Base-by-base conservation (phyloP, 2,113 vertebrate species). In the Embiotoca jacksoni region DNA sequence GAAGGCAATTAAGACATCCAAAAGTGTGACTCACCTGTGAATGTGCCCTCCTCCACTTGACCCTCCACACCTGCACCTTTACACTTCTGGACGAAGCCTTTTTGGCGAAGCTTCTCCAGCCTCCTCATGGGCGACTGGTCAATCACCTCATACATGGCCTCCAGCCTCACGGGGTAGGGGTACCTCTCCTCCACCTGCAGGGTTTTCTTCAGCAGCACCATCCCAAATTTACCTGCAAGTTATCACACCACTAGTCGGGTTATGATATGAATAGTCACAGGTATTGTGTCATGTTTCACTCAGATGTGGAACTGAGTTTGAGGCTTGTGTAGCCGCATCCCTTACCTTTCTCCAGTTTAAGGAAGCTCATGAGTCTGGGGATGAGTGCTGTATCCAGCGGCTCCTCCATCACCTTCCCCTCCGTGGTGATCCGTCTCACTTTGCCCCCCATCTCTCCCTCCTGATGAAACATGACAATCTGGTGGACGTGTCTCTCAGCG, bases 131-230 rank as follows among this genome's bases (percentile, higher is more conserved):
- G 96, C 0, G 95, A 94, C 89, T 96, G 97, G 85, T 99, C 98
- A 8, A 99, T 97, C 53, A 97, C 92, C 91, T 99, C 98, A 0
- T 99, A 99, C 95, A 99, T 94, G 71, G 98, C 98, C 89, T 99
- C 98, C 82, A 99, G 90, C 88, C 98, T 95, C 46, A 99, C 98
- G 0, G 98, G 98, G 69, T 99, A 99, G 1, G 98, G 98, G 80
- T 99, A 99, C 57, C 96, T 94, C 89, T 99, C 98, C 73, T 99
- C 95, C 53, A 99, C 96, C 92, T 99, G 98, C 74, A 99, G 89
- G 0, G 97, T 99, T 92, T 99, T 99, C 93, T 96, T 97, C 87
- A 99, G 83, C 35, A 99, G 94, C 81, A 98, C 97, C 98, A 99
- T 99, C 37, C 96, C 95, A 65, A 99, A 99, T 88, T 99, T 99